These are phyloP conservation scores for Limenitis camilla DNA, from an alignment of 2,888 invertebrate species.

Conservation along the genomic window DNA sequence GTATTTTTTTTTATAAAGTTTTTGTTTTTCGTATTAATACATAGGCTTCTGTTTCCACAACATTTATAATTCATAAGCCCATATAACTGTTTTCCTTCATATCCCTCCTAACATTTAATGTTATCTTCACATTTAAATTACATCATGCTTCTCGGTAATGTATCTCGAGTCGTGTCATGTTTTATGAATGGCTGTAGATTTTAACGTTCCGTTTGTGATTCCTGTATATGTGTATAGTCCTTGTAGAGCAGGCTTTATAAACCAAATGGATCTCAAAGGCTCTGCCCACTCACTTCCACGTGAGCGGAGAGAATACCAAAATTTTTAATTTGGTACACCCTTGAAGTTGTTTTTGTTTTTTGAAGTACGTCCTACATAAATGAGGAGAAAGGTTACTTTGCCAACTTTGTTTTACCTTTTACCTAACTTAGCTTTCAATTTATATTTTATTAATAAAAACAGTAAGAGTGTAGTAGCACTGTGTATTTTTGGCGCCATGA, in stretches of 20 bases:
- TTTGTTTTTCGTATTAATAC: no score
- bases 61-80: background rate
- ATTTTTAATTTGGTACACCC: background rate
- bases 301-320: slow-evolving; percentile 1
- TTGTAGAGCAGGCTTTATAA: slow-evolving; percentile 10
- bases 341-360: background rate
- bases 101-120: slow-evolving; percentile 6
- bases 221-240: slow-evolving; percentile 4
- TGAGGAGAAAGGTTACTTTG: no score
- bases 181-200: slow-evolving; percentile 19
- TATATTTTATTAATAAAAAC: no score
- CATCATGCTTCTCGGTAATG: slow-evolving; percentile 12
- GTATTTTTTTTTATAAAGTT: no score
- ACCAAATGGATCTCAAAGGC: slow-evolving; percentile 5
- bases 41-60: background rate
- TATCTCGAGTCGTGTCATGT: slow-evolving; percentile 17
- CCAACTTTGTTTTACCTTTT: no score
- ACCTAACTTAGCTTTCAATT: no score
- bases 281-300: slow-evolving; percentile 7
- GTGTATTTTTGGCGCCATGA: no score
- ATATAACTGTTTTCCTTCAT: background rate
- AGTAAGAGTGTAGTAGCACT: no score
- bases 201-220: slow-evolving; percentile 12
- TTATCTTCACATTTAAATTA: slow-evolving; percentile 16
- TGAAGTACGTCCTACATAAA: background rate